These are phyloP conservation scores for Idaea aversata DNA, from an alignment of 2,888 invertebrate species.

Conservation along the genomic window DNA sequence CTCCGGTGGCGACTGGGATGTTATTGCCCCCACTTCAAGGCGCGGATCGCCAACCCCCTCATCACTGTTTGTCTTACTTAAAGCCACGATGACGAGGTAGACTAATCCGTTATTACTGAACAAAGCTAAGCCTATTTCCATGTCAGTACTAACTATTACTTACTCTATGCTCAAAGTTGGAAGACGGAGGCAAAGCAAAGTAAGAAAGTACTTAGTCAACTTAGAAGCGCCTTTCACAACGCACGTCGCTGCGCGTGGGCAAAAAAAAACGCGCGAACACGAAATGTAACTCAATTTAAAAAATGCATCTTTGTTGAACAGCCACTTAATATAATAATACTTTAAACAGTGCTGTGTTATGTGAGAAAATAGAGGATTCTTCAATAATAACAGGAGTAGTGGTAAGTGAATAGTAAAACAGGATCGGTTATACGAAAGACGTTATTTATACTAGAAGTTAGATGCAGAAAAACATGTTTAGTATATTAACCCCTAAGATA, in stretches of 20 bases:
- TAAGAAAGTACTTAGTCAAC: constrained; percentile 61
- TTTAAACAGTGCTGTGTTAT: constrained; percentile 43
- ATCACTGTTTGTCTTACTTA: no score
- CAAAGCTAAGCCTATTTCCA: not conserved
- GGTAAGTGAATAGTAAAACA: constrained; percentile 66
- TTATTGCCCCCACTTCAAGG: no score
- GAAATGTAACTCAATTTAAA: constrained; percentile 32
- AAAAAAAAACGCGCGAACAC: constrained; percentile 46
- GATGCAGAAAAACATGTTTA: constrained; percentile 43
- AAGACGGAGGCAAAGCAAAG: constrained; percentile 35
- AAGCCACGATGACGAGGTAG: no score
- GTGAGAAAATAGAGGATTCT: constrained; percentile 42
- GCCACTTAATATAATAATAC: constrained; percentile 34
- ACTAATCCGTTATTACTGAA: not conserved
- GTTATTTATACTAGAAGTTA: constrained; percentile 23
- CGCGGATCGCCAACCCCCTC: no score
- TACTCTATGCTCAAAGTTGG: constrained; percentile 15
- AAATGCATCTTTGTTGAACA: constrained; percentile 21
- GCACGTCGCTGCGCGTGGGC: constrained; percentile 41
- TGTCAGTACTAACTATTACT: not conserved
- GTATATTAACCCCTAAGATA: constrained; percentile 37
- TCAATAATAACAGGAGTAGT: constrained; percentile 44
- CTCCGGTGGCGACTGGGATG: no score
- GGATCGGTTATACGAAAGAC: constrained; percentile 44
- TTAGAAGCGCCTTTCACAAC: constrained; percentile 53